Percentiles rank a stretch among this genome's conserved stretches.
These are phyloP conservation scores for Apamea anceps DNA, from an alignment of 2,888 invertebrate genomes.

Conservation along the genomic window DNA sequence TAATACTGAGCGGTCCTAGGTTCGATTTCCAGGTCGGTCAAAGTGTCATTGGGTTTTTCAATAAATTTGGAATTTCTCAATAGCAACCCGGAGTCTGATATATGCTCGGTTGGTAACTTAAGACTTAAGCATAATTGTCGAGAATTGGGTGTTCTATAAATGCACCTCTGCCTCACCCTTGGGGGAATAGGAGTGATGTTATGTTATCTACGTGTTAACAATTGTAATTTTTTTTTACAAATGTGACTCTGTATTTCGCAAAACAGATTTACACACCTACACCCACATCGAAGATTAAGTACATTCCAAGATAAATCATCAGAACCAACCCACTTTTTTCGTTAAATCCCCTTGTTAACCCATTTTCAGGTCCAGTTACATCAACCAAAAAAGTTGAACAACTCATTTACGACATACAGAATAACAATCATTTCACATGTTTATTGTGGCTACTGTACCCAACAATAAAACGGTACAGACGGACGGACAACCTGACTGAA, in stretches of 20 bases:
- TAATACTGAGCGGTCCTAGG: too few relatives aligned
- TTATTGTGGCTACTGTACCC: slow-evolving; percentile 86
- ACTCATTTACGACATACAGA: slow-evolving; percentile 64
- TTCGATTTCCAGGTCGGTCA: too few relatives aligned
- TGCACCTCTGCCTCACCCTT: too few relatives aligned
- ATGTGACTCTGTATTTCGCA: neutral
- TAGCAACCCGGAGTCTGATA: too few relatives aligned
- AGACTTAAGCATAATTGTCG: too few relatives aligned
- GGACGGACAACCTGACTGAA: slow-evolving; percentile 75
- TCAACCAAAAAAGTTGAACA: slow-evolving; percentile 37
- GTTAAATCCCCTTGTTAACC: slow-evolving; percentile 25
- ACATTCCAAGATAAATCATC: neutral
- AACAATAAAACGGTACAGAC: slow-evolving; percentile 81
- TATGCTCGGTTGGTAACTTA: too few relatives aligned
- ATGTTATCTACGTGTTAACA: too few relatives aligned
- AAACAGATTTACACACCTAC: neutral
- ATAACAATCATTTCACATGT: slow-evolving; percentile 84
- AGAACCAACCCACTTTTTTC: neutral
- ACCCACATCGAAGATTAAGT: neutral
- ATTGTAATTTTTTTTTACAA: neutral
- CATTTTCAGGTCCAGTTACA: slow-evolving; percentile 21
- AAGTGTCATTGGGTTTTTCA: too few relatives aligned
- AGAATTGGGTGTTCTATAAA: too few relatives aligned
- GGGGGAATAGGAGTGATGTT: too few relatives aligned
- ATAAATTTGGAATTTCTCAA: too few relatives aligned